Evolutionary conservation across 2,888 invertebrate species (phyloP), one percentile per base, ranked within the genome.

Genomic region (Trypoxylon attenuatum): DNA sequence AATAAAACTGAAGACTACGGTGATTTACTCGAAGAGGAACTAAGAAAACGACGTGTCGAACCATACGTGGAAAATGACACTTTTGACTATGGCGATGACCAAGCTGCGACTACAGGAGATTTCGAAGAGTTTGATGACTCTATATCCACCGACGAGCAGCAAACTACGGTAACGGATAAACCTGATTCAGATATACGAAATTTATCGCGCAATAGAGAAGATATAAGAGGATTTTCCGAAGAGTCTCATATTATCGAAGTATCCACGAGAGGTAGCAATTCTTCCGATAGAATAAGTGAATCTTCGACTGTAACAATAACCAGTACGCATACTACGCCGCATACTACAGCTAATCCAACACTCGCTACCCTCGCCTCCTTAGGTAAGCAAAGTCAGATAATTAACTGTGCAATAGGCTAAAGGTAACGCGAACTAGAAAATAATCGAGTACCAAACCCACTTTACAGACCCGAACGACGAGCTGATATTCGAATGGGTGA

Each of bases 401-500:
- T 3, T 33, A 33, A 8, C 5, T 33, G n/a, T 4, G 33, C 13
- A 33, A 33, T 33, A 13, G 5, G n/a, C 2, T 33, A 33, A 13
- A 33, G 13, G 13, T 33, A 6, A 33, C 4, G 8, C 1, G 58
- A 71, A 52, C 22, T 38, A 47, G 25, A 27, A 53, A 50, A 45
- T n/a, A 15, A 66, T 53, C 13, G 49, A 54, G 22, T 49, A 19
- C n/a, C n/a, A n/a, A n/a, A n/a, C n/a, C n/a, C n/a, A n/a, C n/a
- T n/a, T n/a, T n/a, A n/a, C n/a, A n/a, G 75, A 72, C 18, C 50
- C 39, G 5, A 13, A 60, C 5, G 72, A 69, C 5, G 56, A 65
- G 78, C 80, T 92, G 71, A 88, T 91, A 77, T 95, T 94, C 84
- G 91, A 92, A 72, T 96, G 96, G 96, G 89, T 91, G 82, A 91